Evolutionary conservation across 2,888 invertebrate genomes (phyloP), one percentile per base, ranked within the genome.

Genomic region (Drosophila putrida): DNA sequence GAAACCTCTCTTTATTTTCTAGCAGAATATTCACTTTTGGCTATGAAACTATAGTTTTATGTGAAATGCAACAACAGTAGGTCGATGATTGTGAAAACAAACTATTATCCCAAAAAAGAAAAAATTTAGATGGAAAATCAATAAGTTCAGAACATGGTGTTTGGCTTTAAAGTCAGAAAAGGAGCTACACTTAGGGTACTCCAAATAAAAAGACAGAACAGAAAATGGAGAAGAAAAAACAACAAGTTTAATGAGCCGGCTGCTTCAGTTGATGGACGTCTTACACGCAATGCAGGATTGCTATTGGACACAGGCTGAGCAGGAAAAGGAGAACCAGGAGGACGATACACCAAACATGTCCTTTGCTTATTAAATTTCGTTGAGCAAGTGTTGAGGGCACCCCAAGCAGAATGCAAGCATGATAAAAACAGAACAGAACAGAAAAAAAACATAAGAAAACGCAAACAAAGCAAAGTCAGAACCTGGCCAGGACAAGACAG

Each of bases 281-380:
- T 82, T 75, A 73, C 83, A 84, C 83, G 83, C 87, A 83, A 83
- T 71, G 78, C 71, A 61, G 25, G 31, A 25, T 20, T 13, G 28
- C 13, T 54, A 55, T 43, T 28, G 62, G 62, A 49, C 15, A 51
- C 46, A 33, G 55, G 25, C 13, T 4, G 27, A 51, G 46, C 2
- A 13, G 20, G 51, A 20, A 28, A n/a, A 35, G 39, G 8, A 13
- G 3, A 6, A 31, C n/a, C n/a, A 44, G 13, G 64, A 75, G 68
- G 77, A 77, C 80, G 83, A 83, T 79, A 81, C 83, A 81, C 83
- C 78, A 66, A 78, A 82, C 85, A 85, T 82, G 83, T 88, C 88
- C 83, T 83, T 74, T 81, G 83, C 88, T 88, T 88, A 88, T 85
- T 85, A 85, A 85, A 85, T 88, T 85, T 85, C 79, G 75, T 82